These are phyloP conservation scores for Crotalus tigris DNA, from an alignment of 2,113 vertebrate species.

Conservation along the genomic window DNA sequence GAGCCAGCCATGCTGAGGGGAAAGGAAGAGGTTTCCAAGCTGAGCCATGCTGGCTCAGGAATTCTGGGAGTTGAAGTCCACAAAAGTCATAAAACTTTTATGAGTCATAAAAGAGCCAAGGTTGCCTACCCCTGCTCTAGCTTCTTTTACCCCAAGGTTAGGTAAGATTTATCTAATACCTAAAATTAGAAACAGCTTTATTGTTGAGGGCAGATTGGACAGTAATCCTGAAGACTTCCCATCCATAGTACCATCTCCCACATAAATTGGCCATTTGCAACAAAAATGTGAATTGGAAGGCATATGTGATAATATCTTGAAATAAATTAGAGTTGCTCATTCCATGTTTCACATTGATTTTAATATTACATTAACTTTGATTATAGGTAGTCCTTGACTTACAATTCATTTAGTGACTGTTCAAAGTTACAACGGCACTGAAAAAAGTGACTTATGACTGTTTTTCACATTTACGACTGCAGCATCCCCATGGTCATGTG, in stretches of 20 bases:
- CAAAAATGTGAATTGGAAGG: background rate
- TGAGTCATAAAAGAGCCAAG: no score
- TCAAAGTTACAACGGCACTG: background rate
- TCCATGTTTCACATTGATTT: background rate
- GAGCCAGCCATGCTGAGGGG: no score
- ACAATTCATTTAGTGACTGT: background rate
- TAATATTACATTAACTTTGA: background rate
- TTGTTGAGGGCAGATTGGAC: background rate
- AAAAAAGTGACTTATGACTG: background rate
- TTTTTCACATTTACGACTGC: background rate
- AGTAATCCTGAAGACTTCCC: background rate
- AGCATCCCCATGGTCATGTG: background rate
- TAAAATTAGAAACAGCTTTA: background rate
- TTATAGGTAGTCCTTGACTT: background rate
- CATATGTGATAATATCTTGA: background rate
- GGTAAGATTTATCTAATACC: background rate
- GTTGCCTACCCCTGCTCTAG: background rate
- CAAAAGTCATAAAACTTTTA: no score
- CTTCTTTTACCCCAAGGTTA: background rate
- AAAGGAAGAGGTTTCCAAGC: no score
- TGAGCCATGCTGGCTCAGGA: no score
- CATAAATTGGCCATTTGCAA: background rate
- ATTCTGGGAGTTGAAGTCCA: no score
- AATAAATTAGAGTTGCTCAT: background rate
- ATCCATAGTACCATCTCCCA: background rate